These are phyloP conservation scores for Ischnura elegans DNA, from an alignment of 2,888 invertebrate genomes.

Conservation along the genomic window DNA sequence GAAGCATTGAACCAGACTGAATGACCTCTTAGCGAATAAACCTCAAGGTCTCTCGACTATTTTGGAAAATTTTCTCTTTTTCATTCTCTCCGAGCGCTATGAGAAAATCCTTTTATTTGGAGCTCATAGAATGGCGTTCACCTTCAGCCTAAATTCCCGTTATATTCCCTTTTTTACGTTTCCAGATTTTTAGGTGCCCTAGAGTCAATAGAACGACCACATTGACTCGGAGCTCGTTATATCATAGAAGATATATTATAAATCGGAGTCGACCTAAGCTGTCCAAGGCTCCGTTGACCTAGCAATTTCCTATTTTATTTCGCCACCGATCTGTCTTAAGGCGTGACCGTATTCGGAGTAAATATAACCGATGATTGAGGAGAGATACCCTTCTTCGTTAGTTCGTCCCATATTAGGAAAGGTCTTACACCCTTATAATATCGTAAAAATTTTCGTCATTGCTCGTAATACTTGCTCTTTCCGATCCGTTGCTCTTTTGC, in stretches of 20 bases:
- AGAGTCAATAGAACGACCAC: not conserved
- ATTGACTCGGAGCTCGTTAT: not conserved
- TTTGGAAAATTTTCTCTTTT: not conserved
- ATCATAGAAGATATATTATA: not conserved
- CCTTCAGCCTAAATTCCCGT: not conserved
- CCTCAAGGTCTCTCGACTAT: not conserved
- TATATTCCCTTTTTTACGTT: not conserved
- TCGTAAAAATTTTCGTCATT: not conserved
- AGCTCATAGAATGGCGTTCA: not conserved
- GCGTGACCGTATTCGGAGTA: not conserved
- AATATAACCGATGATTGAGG: not conserved
- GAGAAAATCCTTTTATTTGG: not conserved
- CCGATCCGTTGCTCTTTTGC: too few relatives aligned
- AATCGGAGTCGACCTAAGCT: not conserved
- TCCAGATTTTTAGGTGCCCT: not conserved
- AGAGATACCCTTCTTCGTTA: not conserved
- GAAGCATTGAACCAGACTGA: not conserved
- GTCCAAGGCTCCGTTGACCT: not conserved
- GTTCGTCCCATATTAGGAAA: not conserved
- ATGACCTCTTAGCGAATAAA: not conserved
- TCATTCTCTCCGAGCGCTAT: too few relatives aligned
- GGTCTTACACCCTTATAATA: not conserved
- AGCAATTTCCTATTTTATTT: not conserved
- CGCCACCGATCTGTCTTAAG: not conserved
- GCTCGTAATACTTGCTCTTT: not conserved